Base-by-base conservation (phyloP, 2,113 vertebrate genomes). In the Motacilla tschutschensis region DNA sequence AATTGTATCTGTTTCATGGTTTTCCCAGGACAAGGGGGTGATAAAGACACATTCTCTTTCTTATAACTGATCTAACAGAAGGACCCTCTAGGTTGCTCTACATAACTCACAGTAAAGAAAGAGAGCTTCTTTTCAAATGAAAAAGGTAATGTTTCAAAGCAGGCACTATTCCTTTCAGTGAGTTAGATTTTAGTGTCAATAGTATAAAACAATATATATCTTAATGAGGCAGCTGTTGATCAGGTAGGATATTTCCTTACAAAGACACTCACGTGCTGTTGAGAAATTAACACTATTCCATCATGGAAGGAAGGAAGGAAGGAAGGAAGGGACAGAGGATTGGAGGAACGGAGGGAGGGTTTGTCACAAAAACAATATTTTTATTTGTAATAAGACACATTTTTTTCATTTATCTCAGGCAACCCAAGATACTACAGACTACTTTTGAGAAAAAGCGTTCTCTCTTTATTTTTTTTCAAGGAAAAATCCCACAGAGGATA, bases 251-350 rank as follows among this genome's bases (percentile, higher is more conserved):
- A 78, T 29, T 58, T 82, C 19, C 41, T 62, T 58, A 55, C 40
- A 76, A 65, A 58, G 24, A n/a, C 5, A 7, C 20, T 41, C 0
- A 0, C 17, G 5, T 64, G 44, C 5, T 31, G 14, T n/a, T 59
- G 40, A 85, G 44, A 29, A 79, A 63, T 46, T 43, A 29, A 15
- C 5, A 13, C 15, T 47, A 14, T 50, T 80, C 17, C 57, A 10
- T 7, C 0, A 0, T 13, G 17, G 35, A 64, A 82, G 10, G 19
- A 81, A 81, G 22, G 5, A 83, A 83, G 29, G 2, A 71, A 51
- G 24, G 35, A 80, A 48, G 7, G 9, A 7, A 66, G 43, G 21
- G 54, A 50, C 26, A 86, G 9, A 70, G 20, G 33, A 33, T 33
- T 33, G 33, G 33, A 33, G 33, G 33, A 33, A 33, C 33, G 33